Percentiles rank a stretch among this genome's conserved stretches.
Evolutionary conservation across 2,113 vertebrate species (phyloP).

Genomic region (Tetrax tetrax): DNA sequence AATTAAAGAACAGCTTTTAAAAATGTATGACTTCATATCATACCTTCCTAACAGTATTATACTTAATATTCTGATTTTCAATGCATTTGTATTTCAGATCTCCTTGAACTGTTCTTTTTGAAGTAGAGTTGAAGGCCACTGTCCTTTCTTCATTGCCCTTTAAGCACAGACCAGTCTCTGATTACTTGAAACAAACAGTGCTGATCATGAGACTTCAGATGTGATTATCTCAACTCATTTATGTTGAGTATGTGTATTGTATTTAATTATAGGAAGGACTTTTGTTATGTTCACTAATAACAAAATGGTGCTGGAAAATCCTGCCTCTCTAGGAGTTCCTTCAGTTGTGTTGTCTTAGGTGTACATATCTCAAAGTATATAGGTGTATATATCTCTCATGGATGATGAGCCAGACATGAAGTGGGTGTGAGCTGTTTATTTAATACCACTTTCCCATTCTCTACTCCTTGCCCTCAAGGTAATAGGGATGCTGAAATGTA

Average conservation of each 20-base stretch:
- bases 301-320: not conserved
- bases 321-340: not conserved
- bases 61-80: constrained; percentile 31
- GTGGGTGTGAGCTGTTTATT: not conserved
- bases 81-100: constrained; percentile 23
- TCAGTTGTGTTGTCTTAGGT: not conserved
- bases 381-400: no score
- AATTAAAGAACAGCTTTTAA: constrained; percentile 71
- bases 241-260: not conserved
- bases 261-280: not conserved
- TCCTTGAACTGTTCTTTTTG: constrained; percentile 34
- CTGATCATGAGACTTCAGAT: not conserved
- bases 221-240: constrained; percentile 20
- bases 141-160: not conserved
- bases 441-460: not conserved
- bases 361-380: not conserved
- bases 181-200: not conserved
- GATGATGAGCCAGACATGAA: not conserved
- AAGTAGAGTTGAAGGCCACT: not conserved
- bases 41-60: constrained; percentile 46
- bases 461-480: not conserved
- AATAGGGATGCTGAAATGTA: not conserved
- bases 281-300: not conserved
- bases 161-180: not conserved
- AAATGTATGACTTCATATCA: constrained; percentile 67